Percentiles rank a stretch among this genome's conserved stretches.
phyloP scores from a whole-genome alignment of 1,140 invertebrate species.

The Brachionus angularis region DNA sequence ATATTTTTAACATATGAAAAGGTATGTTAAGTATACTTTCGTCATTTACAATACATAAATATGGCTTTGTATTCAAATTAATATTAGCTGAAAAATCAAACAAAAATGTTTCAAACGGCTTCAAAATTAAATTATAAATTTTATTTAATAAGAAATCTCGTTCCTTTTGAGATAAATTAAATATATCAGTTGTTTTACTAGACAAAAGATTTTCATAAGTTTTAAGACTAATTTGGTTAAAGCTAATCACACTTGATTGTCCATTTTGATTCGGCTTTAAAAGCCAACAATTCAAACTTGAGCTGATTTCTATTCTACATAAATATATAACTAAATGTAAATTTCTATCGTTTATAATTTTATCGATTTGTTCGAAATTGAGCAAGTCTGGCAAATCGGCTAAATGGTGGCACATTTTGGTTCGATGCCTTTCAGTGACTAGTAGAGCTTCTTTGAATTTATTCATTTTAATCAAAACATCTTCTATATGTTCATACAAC shows the following conservation, averaged over 20 bases:
- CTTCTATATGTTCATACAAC: slow-evolving; percentile 24
- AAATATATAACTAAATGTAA: background rate
- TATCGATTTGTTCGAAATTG: slow-evolving; percentile 29
- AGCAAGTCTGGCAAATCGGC: slow-evolving; percentile 6
- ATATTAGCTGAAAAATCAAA: too few relatives aligned
- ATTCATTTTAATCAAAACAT: slow-evolving; percentile 2
- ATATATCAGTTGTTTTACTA: too few relatives aligned
- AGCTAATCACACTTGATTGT: background rate
- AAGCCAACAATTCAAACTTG: slow-evolving; percentile 32
- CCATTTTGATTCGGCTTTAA: background rate
- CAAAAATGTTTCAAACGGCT: slow-evolving; percentile 10
- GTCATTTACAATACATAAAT: slow-evolving; percentile 1
- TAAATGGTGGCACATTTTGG: slow-evolving; percentile 1
- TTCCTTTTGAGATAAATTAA: too few relatives aligned
- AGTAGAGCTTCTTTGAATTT: slow-evolving; percentile 30
- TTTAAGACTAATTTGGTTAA: slow-evolving; percentile 31
- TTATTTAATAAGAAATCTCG: background rate
- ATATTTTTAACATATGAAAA: slow-evolving; percentile 22
- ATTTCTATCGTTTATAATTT: background rate
- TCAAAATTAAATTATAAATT: slow-evolving; percentile 12
- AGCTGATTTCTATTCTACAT: background rate
- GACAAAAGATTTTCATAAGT: slow-evolving; percentile 37
- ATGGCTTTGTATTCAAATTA: background rate
- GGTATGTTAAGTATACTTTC: slow-evolving; percentile 31
- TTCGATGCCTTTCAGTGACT: slow-evolving; percentile 27